Evolutionary conservation across 2,888 invertebrate species (phyloP).

Genomic region (Drosophila anceps): DNA sequence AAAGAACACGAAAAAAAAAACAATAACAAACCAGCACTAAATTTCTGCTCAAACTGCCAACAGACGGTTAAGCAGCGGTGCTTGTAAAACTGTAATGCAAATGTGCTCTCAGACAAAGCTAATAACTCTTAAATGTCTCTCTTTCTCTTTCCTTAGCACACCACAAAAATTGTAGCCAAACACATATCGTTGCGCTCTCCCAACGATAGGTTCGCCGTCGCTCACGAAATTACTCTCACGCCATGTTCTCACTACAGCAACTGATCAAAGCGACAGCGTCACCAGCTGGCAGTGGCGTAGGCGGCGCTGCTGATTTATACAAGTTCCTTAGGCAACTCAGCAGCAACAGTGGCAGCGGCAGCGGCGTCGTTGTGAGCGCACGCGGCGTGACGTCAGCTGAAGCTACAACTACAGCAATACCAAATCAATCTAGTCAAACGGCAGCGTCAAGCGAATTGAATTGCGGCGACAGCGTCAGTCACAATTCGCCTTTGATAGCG

Average conservation of each 20-base stretch:
- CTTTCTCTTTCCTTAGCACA: constrained; percentile 31
- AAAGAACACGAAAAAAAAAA: background rate
- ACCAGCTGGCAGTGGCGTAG: constrained; percentile 43
- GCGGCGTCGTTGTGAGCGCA: constrained; percentile 27
- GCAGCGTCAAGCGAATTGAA: constrained; percentile 55
- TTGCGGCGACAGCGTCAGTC: constrained; percentile 69
- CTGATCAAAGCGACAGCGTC: constrained; percentile 70
- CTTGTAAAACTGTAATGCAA: constrained; percentile 14
- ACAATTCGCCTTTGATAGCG: constrained; percentile 70
- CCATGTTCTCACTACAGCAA: constrained; percentile 82
- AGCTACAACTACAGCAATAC: constrained; percentile 43
- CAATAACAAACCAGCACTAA: background rate
- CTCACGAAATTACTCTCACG: constrained; percentile 24
- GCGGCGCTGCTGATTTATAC: constrained; percentile 62
- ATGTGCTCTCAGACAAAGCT: constrained; percentile 3
- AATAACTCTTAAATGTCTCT: constrained; percentile 8
- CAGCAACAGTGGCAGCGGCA: constrained; percentile 40
- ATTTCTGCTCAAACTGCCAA: constrained; percentile 10
- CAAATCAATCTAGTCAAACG: constrained; percentile 73
- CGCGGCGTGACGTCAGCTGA: constrained; percentile 57
- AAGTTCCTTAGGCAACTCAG: constrained; percentile 65
- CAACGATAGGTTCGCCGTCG: constrained; percentile 4
- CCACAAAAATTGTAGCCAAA: constrained; percentile 51
- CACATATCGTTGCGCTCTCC: constrained; percentile 43
- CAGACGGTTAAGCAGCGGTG: background rate